These are phyloP conservation scores for Heterotis niloticus DNA, from an alignment of 2,113 vertebrate species.

Conservation along the genomic window DNA sequence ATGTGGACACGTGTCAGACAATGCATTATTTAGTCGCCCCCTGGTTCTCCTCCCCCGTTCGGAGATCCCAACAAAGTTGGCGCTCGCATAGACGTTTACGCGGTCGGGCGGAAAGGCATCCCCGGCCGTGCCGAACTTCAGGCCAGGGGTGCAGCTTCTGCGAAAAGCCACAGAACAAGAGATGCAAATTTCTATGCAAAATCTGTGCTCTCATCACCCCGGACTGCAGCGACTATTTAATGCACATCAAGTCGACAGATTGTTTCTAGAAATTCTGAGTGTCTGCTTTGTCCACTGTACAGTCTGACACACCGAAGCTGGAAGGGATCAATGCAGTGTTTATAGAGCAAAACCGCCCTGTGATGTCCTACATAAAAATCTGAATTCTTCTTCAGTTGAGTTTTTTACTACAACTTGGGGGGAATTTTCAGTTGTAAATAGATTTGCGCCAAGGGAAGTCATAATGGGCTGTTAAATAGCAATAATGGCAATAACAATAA, in stretches of 20 bases:
- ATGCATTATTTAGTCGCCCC: not conserved
- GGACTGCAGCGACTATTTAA: not conserved
- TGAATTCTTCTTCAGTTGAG: too few species aligned
- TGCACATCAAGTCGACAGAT: not conserved
- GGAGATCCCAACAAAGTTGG: not conserved
- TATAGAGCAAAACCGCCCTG: not conserved
- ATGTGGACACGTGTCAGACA: not conserved
- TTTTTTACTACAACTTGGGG: too few species aligned
- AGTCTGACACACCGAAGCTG: not conserved
- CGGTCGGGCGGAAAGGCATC: not conserved
- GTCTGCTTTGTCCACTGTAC: not conserved
- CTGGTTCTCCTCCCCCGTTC: not conserved
- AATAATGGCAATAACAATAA: too few species aligned
- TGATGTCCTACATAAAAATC: not conserved
- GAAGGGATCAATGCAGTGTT: not conserved
- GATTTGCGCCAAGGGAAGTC: too few species aligned
- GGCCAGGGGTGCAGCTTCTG: conserved; percentile 57
- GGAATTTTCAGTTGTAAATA: too few species aligned
- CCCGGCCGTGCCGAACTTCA: not conserved
- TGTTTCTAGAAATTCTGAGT: not conserved
- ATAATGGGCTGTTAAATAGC: too few species aligned
- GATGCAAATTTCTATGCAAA: conserved; percentile 76
- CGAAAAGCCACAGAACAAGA: conserved; percentile 52
- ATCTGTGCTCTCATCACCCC: conserved; percentile 42
- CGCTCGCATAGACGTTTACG: not conserved